Evolutionary conservation across 2,113 vertebrate species (phyloP), one percentile per base, ranked within the genome.

Genomic region (Nestor notabilis): DNA sequence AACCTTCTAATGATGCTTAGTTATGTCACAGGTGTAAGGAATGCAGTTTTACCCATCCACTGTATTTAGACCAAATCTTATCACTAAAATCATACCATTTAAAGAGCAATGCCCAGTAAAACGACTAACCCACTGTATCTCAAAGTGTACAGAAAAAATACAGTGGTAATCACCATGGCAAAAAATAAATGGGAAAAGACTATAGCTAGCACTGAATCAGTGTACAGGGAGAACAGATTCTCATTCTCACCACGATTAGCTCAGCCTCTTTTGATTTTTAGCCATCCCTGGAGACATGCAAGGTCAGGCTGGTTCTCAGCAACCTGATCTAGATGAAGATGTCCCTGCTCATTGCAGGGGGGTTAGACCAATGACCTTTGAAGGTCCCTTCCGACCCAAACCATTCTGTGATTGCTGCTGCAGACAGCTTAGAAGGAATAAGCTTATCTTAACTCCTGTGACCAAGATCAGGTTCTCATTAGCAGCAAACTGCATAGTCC

Each of bases 201-300:
- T 19, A 10, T 0, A 74, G 44, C 31, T 13, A 61, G 35, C 70
- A 68, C 0, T 69, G 13, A 68, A 14, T 35, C 17, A 5, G 10
- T 2, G 37, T 14, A 37, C 13, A n/a, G 21, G 27, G n/a, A 24
- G 71, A 80, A 27, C 4, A 71, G 3, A 4, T 28, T 52, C 74
- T 72, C 53, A 13, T 41, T 35, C 50, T 80, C 58, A 44, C 23
- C 28, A 10, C 1, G 2, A 41, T 9, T 8, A 75, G 27, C 53
- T 72, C 79, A 61, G 53, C 20, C 17, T 5, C 43, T 64, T 63
- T 47, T 5, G 18, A 61, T 56, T 74, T 39, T 58, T 28, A 53
- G 24, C 27, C 16, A 79, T 55, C 23, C 49, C 56, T 77, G 52
- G 9, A 69, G 15, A 58, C 56, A 58, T n/a, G n/a, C 56, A 58